Evolutionary conservation across 2,797 vertebrate genomes (phyloP), one percentile per base, ranked within the genome.

Genomic region (Nannoperca australis): DNA sequence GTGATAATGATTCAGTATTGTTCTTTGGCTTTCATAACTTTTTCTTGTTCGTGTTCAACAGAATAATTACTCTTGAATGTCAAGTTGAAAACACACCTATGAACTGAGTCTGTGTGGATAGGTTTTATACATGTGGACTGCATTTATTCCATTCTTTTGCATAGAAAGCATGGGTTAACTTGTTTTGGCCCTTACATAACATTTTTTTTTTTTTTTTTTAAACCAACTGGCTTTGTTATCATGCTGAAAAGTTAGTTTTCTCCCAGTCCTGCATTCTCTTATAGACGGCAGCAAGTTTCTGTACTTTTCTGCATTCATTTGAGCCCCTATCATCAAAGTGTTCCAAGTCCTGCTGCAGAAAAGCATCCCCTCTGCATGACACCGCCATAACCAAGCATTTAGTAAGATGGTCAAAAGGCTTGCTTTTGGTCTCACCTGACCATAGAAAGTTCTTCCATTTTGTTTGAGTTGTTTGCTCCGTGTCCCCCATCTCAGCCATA

Each of bases 291-390:
- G 42, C 32, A 47, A 24, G 27, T 44, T 22, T 44, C 13, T 13
- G 6, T 30, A 15, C 27, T 36, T 67, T 61, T 24, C 45, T 61
- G 20, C 27, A 34, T 65, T 49, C 18, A 27, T 76, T 53, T 68
- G n/a, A 15, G 17, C 17, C 7, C 54, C n/a, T 17, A 1, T 67
- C 24, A 60, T 67, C 36, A 53, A 45, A 54, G 20, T 0, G 7
- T 34, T 66, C 9, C 3, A 30, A 58, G 13, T 18, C 20, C 10
- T 27, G 6, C 34, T 44, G 61, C 54, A 51, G 54, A 32, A 67
- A 51, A 32, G 45, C 72, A 20, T 44, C 38, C 27, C 42, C n/a
- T 49, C 30, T 4, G 20, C 7, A 38, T 61, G 20, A 47, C 55
- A 24, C 47, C 5, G 50, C 4, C 38, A 47, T 45, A 32, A 62